phyloP scores from a whole-genome alignment of 2,888 invertebrate species.

The Drosophila mimica region DNA sequence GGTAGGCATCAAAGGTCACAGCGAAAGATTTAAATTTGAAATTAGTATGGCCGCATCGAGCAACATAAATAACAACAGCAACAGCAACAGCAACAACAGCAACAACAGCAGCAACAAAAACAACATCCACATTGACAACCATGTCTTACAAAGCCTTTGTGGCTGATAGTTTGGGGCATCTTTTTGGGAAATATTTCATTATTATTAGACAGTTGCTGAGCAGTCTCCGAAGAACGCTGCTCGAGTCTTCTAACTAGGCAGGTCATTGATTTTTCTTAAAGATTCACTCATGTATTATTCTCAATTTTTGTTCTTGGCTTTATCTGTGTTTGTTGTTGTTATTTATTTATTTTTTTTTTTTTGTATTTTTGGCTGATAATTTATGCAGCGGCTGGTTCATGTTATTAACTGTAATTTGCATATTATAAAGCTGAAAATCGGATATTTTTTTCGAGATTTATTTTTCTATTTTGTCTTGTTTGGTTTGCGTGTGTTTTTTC shows the following conservation, averaged over 20 bases:
- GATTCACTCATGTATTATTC: conserved; percentile 21
- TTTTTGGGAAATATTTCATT: conserved; percentile 76
- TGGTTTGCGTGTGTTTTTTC: conserved; percentile 9
- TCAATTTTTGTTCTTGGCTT: background rate
- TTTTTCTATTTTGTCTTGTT: conserved; percentile 20
- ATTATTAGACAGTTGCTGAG: conserved; percentile 80
- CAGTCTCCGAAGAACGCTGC: conserved; percentile 35
- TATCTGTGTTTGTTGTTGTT: background rate
- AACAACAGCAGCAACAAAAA: conserved; percentile 29
- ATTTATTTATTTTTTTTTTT: background rate
- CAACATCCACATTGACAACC: conserved; percentile 35
- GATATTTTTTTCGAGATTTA: conserved; percentile 30
- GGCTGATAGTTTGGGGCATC: conserved; percentile 31
- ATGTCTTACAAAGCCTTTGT: conserved; percentile 45
- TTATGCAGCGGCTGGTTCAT: conserved; percentile 60
- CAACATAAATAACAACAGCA: conserved; percentile 62
- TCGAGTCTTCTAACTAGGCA: conserved; percentile 32
- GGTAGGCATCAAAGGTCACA: conserved; percentile 78
- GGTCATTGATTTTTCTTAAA: conserved; percentile 67
- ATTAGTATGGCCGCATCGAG: conserved; percentile 70
- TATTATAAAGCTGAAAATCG: conserved; percentile 51
- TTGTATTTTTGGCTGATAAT: conserved; percentile 48
- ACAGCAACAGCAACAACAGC: conserved; percentile 9
- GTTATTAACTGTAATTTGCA: conserved; percentile 73
- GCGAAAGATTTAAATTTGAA: conserved; percentile 73